Percentiles rank a stretch among this genome's conserved stretches.
These are phyloP conservation scores for Eubasilissa regina DNA, from an alignment of 1,140 invertebrate species.

Conservation along the genomic window DNA sequence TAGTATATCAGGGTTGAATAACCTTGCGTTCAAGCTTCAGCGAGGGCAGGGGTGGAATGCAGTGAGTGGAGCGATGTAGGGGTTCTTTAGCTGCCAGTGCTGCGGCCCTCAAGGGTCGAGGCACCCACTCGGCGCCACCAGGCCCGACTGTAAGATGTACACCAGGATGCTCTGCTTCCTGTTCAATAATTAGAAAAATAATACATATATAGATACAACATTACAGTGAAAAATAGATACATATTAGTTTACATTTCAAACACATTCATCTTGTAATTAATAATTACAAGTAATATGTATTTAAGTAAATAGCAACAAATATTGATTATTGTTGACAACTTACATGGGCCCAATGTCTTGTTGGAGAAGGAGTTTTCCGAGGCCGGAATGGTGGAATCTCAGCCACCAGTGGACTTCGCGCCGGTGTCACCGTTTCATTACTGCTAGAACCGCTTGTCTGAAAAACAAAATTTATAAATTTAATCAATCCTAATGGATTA, in stretches of 20 bases:
- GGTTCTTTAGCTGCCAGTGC: conserved; percentile 64
- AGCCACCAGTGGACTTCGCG: conserved; percentile 59
- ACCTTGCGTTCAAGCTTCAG: conserved; percentile 57
- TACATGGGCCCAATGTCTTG: conserved; percentile 58
- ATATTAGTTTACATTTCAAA: no score
- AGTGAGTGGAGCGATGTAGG: conserved; percentile 68
- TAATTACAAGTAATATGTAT: no score
- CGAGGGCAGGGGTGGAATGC: conserved; percentile 64
- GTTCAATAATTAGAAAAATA: not conserved
- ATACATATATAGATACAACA: no score
- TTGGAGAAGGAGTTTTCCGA: conserved; percentile 66
- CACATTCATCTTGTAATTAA: no score
- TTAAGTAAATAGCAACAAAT: no score
- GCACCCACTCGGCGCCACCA: conserved; percentile 63
- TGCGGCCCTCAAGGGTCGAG: conserved; percentile 65
- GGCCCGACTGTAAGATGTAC: conserved; percentile 61
- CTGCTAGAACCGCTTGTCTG: conserved; percentile 3
- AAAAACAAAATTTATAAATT: no score
- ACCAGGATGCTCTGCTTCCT: conserved; percentile 57
- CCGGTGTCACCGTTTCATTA: conserved; percentile 29
- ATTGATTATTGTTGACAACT: conserved; percentile 2
- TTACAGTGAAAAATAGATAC: no score
- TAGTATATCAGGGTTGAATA: not conserved
- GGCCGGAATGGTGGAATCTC: conserved; percentile 73
- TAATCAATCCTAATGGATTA: no score